A percentile compares a stretch with the other conserved stretches of the same genome.
These are phyloP conservation scores for Lucilia sericata DNA, from an alignment of 1,140 invertebrate species.

Conservation along the genomic window DNA sequence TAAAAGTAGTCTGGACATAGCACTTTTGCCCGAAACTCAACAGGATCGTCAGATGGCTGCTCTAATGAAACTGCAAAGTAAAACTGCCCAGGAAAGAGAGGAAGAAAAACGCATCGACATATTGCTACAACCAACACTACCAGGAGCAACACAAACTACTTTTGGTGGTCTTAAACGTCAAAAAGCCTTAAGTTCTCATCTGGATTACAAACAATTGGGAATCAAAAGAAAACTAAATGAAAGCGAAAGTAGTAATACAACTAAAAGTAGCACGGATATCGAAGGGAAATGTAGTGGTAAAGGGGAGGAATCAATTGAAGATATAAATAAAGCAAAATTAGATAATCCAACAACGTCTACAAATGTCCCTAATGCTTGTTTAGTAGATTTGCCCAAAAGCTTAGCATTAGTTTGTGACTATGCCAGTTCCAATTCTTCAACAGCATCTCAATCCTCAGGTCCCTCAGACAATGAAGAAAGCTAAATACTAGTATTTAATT, in stretches of 20 bases:
- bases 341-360: neutral
- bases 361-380: neutral
- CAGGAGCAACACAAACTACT: constrained; percentile 71
- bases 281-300: neutral
- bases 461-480: constrained; percentile 36
- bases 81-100: constrained; percentile 68
- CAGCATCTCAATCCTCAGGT: neutral
- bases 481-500: constrained; percentile 15
- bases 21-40: constrained; percentile 80
- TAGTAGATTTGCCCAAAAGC: constrained; percentile 47
- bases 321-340: neutral
- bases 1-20: constrained; percentile 83
- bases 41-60: constrained; percentile 85
- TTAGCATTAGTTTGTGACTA: constrained; percentile 60
- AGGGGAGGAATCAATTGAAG: neutral
- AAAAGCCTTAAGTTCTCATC: constrained; percentile 66
- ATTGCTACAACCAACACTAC: constrained; percentile 72
- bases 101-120: constrained; percentile 70
- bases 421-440: constrained; percentile 50
- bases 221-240: constrained; percentile 53
- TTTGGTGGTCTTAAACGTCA: constrained; percentile 72
- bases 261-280: too few relatives aligned
- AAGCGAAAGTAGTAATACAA: neutral
- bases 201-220: constrained; percentile 61
- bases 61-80: constrained; percentile 76